Evolutionary conservation across 1,140 invertebrate genomes (phyloP).

Genomic region (Caenorhabditis tropicalis): DNA sequence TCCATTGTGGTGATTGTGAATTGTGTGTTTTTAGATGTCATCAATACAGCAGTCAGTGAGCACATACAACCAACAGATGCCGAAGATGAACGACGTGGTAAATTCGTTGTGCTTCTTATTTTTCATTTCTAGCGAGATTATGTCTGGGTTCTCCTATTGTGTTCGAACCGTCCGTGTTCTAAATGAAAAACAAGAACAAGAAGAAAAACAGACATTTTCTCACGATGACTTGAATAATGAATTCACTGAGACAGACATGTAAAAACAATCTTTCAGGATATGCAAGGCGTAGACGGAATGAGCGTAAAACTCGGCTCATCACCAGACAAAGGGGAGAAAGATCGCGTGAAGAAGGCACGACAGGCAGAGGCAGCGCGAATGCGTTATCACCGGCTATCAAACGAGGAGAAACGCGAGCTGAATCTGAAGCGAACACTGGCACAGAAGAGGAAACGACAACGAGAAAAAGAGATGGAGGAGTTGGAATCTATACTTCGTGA

Average conservation of each 20-base stretch:
- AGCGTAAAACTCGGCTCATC: slow-evolving; percentile 5
- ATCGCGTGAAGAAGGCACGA: slow-evolving; percentile 52
- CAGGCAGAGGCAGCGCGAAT: slow-evolving; percentile 59
- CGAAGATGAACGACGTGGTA: background rate
- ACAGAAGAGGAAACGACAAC: slow-evolving; percentile 57
- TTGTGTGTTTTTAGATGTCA: slow-evolving; percentile 16
- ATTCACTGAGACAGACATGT: background rate
- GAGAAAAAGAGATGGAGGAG: slow-evolving; percentile 59
- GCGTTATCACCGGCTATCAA: slow-evolving; percentile 54
- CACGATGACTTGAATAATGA: background rate
- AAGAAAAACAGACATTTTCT: too few species aligned
- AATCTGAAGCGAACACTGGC: slow-evolving; percentile 58
- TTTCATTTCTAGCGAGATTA: too few species aligned
- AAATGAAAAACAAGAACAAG: too few species aligned
- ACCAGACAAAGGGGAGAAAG: slow-evolving; percentile 57
- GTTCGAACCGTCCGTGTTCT: too few species aligned
- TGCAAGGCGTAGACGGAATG: background rate
- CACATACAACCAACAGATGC: slow-evolving; percentile 17
- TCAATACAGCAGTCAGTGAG: slow-evolving; percentile 16
- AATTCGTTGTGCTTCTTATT: background rate
- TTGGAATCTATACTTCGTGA: slow-evolving; percentile 54
- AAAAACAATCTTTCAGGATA: background rate
- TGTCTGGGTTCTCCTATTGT: too few species aligned
- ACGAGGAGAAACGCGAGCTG: slow-evolving; percentile 56
- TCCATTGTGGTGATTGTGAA: slow-evolving; percentile 8